These are phyloP conservation scores for Forbesichthys papilliferus DNA, from an alignment of 2,113 vertebrate species.

Conservation along the genomic window DNA sequence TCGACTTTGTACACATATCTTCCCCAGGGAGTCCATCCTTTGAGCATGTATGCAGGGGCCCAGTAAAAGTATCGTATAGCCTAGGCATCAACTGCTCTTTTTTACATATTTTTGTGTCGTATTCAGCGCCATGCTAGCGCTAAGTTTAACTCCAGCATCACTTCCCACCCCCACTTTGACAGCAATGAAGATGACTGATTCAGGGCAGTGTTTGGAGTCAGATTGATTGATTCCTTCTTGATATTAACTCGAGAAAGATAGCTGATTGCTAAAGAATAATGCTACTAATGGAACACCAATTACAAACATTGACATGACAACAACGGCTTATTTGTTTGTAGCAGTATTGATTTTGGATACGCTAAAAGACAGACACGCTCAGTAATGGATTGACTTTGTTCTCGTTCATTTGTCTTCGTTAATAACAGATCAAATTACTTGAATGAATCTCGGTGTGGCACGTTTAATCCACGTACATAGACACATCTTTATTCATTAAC, in stretches of 20 bases:
- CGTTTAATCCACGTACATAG: no score
- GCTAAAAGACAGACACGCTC: conserved; percentile 21
- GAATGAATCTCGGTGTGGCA: no score
- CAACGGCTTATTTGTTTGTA: conserved; percentile 19
- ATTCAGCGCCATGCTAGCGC: conserved; percentile 5
- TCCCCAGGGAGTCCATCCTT: conserved; percentile 48
- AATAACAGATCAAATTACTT: no score
- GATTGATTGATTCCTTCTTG: conserved; percentile 38
- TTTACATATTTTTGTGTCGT: conserved; percentile 30
- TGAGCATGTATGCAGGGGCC: conserved; percentile 27
- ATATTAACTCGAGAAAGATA: conserved; percentile 5
- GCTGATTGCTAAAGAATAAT: no score
- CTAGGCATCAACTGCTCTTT: conserved; percentile 26
- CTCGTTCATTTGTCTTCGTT: no score
- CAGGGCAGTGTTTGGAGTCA: conserved; percentile 28
- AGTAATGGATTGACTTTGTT: no score
- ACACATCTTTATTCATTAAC: no score
- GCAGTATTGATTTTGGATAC: conserved; percentile 35
- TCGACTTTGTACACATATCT: conserved; percentile 59
- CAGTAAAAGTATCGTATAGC: conserved; percentile 28
- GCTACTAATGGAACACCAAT: conserved; percentile 44
- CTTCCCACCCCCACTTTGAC: conserved; percentile 13
- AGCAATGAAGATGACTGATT: conserved; percentile 20
- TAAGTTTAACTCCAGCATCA: neutral
- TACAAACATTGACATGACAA: conserved; percentile 17